Evolutionary conservation across 2,888 invertebrate species (phyloP), one percentile per base, ranked within the genome.

Genomic region (Rotaria macrura): DNA sequence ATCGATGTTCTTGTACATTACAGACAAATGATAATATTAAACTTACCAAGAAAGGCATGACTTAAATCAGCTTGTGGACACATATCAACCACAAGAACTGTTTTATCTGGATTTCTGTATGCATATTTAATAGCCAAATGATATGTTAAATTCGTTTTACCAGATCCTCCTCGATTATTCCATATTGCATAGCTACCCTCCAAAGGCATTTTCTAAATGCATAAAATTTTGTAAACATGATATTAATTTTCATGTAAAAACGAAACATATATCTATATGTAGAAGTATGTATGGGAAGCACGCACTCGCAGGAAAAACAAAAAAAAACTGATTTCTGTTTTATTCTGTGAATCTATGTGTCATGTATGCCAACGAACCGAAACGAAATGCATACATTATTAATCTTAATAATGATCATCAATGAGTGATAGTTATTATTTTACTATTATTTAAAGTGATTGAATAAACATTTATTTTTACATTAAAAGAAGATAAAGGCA

Each of bases 141-240:
- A 85, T 86, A 86, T 57, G 86, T 84, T 52, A 86, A 83, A 38
- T 84, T 85, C 3, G 86, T 85, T 86, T 86, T 86, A 43, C 86
- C 86, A n/a, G 83, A 74, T 7, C 86, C 86, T 34, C 86, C 86
- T n/a, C 86, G 86, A 52, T 85, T 86, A 38, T 86, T 86, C 86
- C 86, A 86, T 65, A 86, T 85, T 29, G 86, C 86, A 84, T 86
- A 86, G 47, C 65, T 84, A 23, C 86, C 86, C 34, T 85, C 85
- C 52, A 85, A 52, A 65, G 86, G 86, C 86, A 86, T 86, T 57
- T 86, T 86, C 79, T 86, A 79, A 79, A 79, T 43, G 43, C 7
- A 79, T 25, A 43, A 14, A 25, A 2, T 1, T 7, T 17, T 7
- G 12, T 25, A 25, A 6, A 79, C 17, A 65, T 29, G 10, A 7